A percentile compares a stretch with the other conserved stretches of the same genome.
Conservation (phyloP, 2,888 invertebrate species). For the Nemurella pictetii region DNA sequence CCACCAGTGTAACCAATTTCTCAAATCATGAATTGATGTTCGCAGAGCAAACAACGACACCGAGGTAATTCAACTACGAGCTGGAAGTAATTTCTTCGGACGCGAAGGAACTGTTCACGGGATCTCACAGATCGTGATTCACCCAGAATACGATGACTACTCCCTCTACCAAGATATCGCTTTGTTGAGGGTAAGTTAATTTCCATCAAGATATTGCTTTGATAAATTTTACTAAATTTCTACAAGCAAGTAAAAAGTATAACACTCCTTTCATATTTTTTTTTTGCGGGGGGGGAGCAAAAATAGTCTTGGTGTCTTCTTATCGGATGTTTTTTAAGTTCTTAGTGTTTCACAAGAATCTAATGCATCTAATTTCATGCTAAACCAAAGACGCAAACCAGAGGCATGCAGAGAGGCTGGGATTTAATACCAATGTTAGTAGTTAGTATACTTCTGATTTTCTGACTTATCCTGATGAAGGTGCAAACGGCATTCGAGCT, state of each 20-base stretch:
- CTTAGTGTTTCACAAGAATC: too few species aligned
- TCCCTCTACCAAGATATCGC: not conserved
- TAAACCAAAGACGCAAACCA: too few species aligned
- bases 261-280: too few species aligned
- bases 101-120: not conserved
- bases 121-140: not conserved
- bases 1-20: too few species aligned
- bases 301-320: not conserved
- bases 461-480: not conserved
- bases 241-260: too few species aligned
- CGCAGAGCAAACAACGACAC: slow-evolving; percentile 11
- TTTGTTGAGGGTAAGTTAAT: not conserved
- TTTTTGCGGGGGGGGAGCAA: too few species aligned
- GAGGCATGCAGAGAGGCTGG: too few species aligned
- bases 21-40: not conserved
- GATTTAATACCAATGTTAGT: too few species aligned
- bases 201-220: not conserved
- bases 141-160: slow-evolving; percentile 5
- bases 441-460: too few species aligned
- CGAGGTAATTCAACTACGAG: not conserved
- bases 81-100: not conserved
- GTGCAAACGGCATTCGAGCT: not conserved
- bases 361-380: too few species aligned
- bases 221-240: too few species aligned
- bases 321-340: too few species aligned